Evolutionary conservation across 2,113 vertebrate species (phyloP), one percentile per base, ranked within the genome.

Genomic region (Ia io): DNA sequence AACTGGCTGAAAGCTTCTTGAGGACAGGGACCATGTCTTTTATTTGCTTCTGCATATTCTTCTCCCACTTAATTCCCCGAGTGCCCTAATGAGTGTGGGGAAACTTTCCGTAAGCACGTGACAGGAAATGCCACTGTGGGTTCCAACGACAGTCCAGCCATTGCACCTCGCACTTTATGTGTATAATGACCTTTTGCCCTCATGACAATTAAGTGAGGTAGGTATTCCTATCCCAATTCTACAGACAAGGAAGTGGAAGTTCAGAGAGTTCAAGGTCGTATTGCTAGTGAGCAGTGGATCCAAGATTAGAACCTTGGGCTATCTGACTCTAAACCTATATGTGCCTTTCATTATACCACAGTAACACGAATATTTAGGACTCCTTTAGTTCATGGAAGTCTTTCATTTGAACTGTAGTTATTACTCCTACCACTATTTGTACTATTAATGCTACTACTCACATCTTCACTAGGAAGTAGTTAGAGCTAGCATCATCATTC

Each of bases 1-100:
- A 91, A 90, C 86, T 94, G 93, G 92, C 95, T 82, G 28, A 95
- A 95, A 95, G 92, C 96, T 95, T 95, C 96, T 90, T 96, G 92
- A 96, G 96, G 92, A 92, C 90, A 95, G 96, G 88, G 90, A 95
- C 84, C 90, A 85, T 95, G 83, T 95, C 91, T 96, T 93, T 91
- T 74, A 73, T 89, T 93, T 95, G 84, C 86, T 84, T 97, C 79
- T 94, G 92, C 71, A 47, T 91, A 82, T 73, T 89, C 86, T 74
- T 51, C 44, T 25, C 59, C 53, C 47, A 35, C 67, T 80, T 95
- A 40, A 28, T 11, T 84, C 61, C 88, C 40, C 30, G 70, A 71
- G 83, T 47, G 9, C 37, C 76, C 74, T 85, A 23, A 32, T 51
- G 44, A 44, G 47, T 59, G 28, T 59, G 59, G 69, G 77, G 42